phyloP scores from a whole-genome alignment of 2,113 vertebrate species.

The Mohoua ochrocephala region DNA sequence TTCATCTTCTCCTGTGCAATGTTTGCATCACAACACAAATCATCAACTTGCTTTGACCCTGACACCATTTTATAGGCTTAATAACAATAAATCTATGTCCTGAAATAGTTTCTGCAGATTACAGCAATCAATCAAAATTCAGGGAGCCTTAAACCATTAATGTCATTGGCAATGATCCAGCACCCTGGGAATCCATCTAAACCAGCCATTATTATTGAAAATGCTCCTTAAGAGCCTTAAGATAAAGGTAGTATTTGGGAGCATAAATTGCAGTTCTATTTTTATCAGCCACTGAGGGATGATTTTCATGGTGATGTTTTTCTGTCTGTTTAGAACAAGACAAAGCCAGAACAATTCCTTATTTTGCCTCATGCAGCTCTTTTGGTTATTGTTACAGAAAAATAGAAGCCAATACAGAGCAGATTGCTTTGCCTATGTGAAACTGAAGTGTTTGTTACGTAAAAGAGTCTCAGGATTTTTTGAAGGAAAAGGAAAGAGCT shows the following conservation, averaged over 20 bases:
- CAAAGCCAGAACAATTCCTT: not conserved
- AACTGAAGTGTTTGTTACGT: not conserved
- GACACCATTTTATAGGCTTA: slow-evolving; percentile 77
- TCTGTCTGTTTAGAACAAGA: slow-evolving; percentile 33
- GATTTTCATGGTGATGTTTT: slow-evolving; percentile 41
- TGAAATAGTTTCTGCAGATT: slow-evolving; percentile 82
- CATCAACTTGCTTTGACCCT: slow-evolving; percentile 73
- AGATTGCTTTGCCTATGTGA: not conserved
- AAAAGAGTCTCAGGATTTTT: not conserved
- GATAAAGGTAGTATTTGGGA: slow-evolving; percentile 57
- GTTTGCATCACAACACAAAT: slow-evolving; percentile 74
- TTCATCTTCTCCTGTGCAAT: slow-evolving; percentile 52
- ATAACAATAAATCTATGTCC: slow-evolving; percentile 77
- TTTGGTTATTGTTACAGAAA: slow-evolving; percentile 9
- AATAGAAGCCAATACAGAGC: not conserved
- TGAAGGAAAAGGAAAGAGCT: not conserved
- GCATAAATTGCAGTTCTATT: slow-evolving; percentile 64
- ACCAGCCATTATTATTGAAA: slow-evolving; percentile 72
- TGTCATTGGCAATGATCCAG: slow-evolving; percentile 75
- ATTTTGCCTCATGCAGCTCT: not conserved
- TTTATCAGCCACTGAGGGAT: slow-evolving; percentile 50
- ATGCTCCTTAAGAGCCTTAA: slow-evolving; percentile 62
- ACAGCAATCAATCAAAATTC: slow-evolving; percentile 81
- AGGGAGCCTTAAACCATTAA: slow-evolving; percentile 76
- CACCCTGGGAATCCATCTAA: slow-evolving; percentile 74